These are phyloP conservation scores for Phalera bucephala DNA, from an alignment of 2,888 invertebrate species.

Conservation along the genomic window DNA sequence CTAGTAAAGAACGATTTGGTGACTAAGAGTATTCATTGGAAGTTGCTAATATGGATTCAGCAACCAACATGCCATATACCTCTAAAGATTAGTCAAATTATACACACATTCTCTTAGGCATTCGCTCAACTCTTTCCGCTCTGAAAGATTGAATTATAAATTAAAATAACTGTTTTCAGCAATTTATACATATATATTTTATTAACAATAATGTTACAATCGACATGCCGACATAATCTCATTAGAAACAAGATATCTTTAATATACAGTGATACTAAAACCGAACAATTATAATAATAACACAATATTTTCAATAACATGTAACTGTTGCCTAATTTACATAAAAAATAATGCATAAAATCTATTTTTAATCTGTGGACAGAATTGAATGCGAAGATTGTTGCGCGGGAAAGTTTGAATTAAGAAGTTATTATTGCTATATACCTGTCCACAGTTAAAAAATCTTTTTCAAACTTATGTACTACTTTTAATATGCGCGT, in stretches of 20 bases:
- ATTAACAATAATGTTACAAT: slow-evolving; percentile 81
- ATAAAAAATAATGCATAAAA: slow-evolving; percentile 47
- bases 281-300: slow-evolving; percentile 53
- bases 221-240: slow-evolving; percentile 76
- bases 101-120: too few species aligned
- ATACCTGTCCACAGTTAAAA: slow-evolving; percentile 37
- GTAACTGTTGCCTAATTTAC: slow-evolving; percentile 49
- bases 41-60: too few species aligned
- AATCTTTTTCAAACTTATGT: slow-evolving; percentile 50
- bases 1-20: too few species aligned
- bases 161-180: slow-evolving; percentile 51
- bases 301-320: slow-evolving; percentile 54
- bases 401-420: slow-evolving; percentile 6
- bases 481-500: slow-evolving; percentile 45
- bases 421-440: too few species aligned
- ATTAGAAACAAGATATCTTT: slow-evolving; percentile 63
- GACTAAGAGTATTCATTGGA: too few species aligned
- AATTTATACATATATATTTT: slow-evolving; percentile 82
- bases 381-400: slow-evolving; percentile 16
- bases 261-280: slow-evolving; percentile 66
- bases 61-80: too few species aligned
- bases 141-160: slow-evolving; percentile 3
- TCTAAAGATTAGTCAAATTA: too few species aligned
- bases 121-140: too few species aligned
- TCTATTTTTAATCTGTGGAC: slow-evolving; percentile 39